Base-by-base conservation (phyloP, 2,113 vertebrate species). In the Megaptera novaeangliae region DNA sequence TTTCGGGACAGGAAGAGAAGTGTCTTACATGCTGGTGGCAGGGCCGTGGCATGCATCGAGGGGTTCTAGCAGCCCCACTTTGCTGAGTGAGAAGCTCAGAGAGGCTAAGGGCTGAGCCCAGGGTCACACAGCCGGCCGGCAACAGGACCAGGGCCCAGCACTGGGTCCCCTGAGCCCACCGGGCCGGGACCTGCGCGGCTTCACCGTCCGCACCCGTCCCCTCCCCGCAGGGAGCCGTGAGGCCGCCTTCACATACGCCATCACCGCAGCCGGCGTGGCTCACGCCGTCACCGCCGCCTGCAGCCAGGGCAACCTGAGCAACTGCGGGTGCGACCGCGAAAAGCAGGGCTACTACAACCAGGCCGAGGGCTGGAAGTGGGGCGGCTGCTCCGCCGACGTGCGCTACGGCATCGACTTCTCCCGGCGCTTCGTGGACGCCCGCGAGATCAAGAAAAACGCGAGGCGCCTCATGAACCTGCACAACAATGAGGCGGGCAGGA, bases 331-430 rank as follows among this genome's bases (percentile, higher is more conserved):
- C 46, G 99, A 99, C 99, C 99, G 99, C 0, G 99, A 99, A 98
- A 99, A 99, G 98, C 99, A 99, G 98, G 99, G 99, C 96, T 99
- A 99, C 99, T 99, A 99, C 98, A 99, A 99, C 98, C 99, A 99
- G 95, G 99, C 99, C 69, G 99, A 99, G 97, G 99, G 99, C 98
- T 99, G 99, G 99, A 99, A 99, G 98, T 99, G 99, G 99, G 99
- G 99, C 63, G 99, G 99, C 98, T 99, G 99, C 98, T 99, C 99
- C 0, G 99, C 99, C 1, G 99, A 99, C 83, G 99, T 99, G 97
- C 99, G 99, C 98, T 99, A 99, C 10, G 99, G 99, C 95, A 99
- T 99, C 86, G 99, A 99, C 98, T 99, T 99, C 99, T 99, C 99
- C 82, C 99, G 99, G 68, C 99, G 99, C 98, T 99, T 99, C 84